Conservation (phyloP, 1,140 invertebrate species). For the Plutomurus gul region DNA sequence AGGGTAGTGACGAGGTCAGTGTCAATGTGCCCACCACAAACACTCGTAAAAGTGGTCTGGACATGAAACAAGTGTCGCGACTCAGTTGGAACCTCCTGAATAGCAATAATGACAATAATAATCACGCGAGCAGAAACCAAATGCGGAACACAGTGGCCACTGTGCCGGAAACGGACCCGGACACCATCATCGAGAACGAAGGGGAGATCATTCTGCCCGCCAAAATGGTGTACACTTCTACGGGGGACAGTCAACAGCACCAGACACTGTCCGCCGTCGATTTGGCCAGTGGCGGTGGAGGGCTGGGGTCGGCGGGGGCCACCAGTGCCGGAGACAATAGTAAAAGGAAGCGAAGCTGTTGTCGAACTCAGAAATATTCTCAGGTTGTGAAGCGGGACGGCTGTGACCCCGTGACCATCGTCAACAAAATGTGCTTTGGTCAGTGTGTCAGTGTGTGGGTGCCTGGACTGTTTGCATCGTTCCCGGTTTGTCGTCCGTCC, state of each 20-base stretch:
- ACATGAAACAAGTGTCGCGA: conserved; percentile 33
- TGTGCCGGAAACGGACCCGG: not conserved
- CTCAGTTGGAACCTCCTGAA: conserved; percentile 51
- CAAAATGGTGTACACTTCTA: conserved; percentile 49
- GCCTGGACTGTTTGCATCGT: conserved; percentile 48
- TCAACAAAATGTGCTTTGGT: conserved; percentile 50
- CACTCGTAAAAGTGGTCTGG: not conserved
- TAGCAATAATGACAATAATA: conserved; percentile 11
- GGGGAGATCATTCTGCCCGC: conserved; percentile 43
- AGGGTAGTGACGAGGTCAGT: not conserved
- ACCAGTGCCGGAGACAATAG: not conserved
- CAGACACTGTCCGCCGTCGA: not conserved
- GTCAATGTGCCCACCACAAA: not conserved
- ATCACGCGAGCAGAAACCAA: not conserved
- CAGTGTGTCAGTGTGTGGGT: conserved; percentile 52
- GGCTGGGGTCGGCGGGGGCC: not conserved
- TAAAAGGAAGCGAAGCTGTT: conserved; percentile 44
- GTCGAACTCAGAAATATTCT: conserved; percentile 50
- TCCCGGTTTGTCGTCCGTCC: conserved; percentile 51
- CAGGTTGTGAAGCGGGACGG: conserved; percentile 49
- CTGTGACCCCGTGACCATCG: conserved; percentile 48
- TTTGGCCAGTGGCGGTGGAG: not conserved
- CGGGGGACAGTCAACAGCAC: not conserved
- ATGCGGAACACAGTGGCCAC: not conserved
- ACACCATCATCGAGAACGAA: conserved; percentile 10